phyloP scores from a whole-genome alignment of 2,113 vertebrate species.

The Equus quagga region DNA sequence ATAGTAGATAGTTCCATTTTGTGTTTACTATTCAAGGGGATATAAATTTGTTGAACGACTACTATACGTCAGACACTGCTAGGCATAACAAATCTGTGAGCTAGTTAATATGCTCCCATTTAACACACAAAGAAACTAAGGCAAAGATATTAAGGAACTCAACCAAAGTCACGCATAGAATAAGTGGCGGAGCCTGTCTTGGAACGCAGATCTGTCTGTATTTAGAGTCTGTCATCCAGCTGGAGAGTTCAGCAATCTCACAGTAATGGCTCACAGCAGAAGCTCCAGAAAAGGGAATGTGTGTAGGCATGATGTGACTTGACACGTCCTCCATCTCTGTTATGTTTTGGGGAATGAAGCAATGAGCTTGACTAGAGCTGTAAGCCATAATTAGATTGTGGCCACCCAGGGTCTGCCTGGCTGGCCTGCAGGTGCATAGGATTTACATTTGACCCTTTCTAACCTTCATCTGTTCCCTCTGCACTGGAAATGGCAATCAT shows the following conservation, averaged over 20 bases:
- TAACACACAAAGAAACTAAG: not conserved
- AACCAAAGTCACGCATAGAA: not conserved
- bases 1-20: not conserved
- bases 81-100: not conserved
- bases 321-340: not conserved
- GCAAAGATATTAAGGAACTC: not conserved
- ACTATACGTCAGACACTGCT: not conserved
- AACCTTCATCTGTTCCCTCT: not conserved
- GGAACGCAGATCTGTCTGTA: not conserved
- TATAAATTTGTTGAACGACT: not conserved
- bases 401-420: not conserved
- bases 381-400: not conserved
- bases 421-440: too few relatives aligned
- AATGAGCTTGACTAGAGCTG: not conserved
- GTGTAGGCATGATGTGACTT: not conserved
- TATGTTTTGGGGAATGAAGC: not conserved
- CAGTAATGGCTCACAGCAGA: not conserved
- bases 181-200: not conserved
- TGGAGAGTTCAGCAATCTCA: not conserved
- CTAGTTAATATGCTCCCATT: not conserved
- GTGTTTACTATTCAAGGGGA: not conserved
- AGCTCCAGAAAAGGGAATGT: not conserved
- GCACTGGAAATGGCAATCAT: not conserved
- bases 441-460: not conserved
- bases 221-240: not conserved